Evolutionary conservation across 2,113 vertebrate species (phyloP).

Genomic region (Rhynchopsitta pachyrhyncha): DNA sequence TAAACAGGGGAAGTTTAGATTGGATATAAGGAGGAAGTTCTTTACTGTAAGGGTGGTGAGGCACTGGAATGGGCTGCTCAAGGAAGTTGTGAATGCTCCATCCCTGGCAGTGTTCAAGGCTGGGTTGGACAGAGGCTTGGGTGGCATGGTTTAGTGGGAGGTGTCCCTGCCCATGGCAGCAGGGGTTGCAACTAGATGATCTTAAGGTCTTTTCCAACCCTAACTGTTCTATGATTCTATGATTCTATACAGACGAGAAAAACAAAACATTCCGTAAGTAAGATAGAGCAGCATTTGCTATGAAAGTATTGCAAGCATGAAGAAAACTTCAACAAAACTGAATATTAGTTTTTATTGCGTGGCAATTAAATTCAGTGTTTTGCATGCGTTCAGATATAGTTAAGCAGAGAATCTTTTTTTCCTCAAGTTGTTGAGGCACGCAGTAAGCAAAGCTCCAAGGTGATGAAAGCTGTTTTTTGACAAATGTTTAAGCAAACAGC

Average conservation of each 20-base stretch:
- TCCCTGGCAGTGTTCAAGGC: too few relatives aligned
- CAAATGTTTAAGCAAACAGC: constrained; percentile 10
- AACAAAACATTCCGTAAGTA: not conserved
- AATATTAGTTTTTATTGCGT: not conserved
- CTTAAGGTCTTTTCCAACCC: too few relatives aligned
- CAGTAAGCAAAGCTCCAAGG: not conserved
- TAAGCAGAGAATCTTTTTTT: not conserved
- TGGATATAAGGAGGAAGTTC: too few relatives aligned
- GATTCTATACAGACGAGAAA: not conserved
- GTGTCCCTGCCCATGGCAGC: too few relatives aligned
- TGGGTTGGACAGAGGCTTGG: too few relatives aligned
- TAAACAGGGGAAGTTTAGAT: too few relatives aligned
- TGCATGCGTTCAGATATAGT: not conserved
- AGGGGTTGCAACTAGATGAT: too few relatives aligned
- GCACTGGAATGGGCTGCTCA: too few relatives aligned
- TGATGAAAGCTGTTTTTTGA: not conserved
- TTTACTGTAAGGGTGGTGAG: too few relatives aligned
- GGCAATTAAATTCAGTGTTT: not conserved
- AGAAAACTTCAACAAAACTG: not conserved
- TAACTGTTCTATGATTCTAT: too few relatives aligned
- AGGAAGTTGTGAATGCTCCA: too few relatives aligned
- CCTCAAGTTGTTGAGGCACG: not conserved
- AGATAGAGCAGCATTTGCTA: not conserved
- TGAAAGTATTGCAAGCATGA: not conserved
- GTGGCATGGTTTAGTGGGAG: too few relatives aligned